Percentiles rank a stretch among this genome's conserved stretches.
These are phyloP conservation scores for Drosophila tristis DNA, from an alignment of 1,140 invertebrate genomes.

Conservation along the genomic window DNA sequence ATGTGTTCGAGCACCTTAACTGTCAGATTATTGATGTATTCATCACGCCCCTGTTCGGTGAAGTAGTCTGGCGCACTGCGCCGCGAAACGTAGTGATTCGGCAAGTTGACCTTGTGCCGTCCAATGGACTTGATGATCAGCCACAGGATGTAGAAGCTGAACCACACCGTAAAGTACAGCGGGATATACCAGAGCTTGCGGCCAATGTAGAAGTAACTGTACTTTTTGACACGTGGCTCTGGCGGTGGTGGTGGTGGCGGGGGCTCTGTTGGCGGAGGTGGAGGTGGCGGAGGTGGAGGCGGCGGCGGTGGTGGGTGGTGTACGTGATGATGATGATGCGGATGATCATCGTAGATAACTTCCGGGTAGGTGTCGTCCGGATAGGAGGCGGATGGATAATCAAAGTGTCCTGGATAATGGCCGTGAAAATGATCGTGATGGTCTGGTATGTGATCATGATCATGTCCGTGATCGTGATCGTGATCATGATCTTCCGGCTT, in stretches of 20 bases:
- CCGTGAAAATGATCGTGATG: conserved; percentile 67
- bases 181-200: conserved; percentile 93
- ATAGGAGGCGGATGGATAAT: conserved; percentile 45
- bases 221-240: conserved; percentile 89
- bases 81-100: conserved; percentile 77
- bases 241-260: conserved; percentile 85
- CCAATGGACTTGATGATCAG: conserved; percentile 91
- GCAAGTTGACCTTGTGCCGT: conserved; percentile 88
- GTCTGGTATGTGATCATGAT: conserved; percentile 37
- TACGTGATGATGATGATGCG: conserved; percentile 80
- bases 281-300: conserved; percentile 78
- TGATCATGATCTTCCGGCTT: conserved; percentile 59
- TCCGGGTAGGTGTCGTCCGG: conserved; percentile 51
- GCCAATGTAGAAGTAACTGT: conserved; percentile 92
- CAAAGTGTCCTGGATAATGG: conserved; percentile 49
- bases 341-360: conserved; percentile 73
- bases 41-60: conserved; percentile 50
- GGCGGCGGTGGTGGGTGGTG: conserved; percentile 64
- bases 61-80: conserved; percentile 62
- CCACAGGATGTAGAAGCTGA: conserved; percentile 91
- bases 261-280: conserved; percentile 83
- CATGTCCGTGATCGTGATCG: conserved; percentile 13
- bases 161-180: conserved; percentile 92
- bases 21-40: conserved; percentile 77
- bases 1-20: conserved; percentile 79